Evolutionary conservation across 2,113 vertebrate genomes (phyloP).

Genomic region (Chionodraco myersi): DNA sequence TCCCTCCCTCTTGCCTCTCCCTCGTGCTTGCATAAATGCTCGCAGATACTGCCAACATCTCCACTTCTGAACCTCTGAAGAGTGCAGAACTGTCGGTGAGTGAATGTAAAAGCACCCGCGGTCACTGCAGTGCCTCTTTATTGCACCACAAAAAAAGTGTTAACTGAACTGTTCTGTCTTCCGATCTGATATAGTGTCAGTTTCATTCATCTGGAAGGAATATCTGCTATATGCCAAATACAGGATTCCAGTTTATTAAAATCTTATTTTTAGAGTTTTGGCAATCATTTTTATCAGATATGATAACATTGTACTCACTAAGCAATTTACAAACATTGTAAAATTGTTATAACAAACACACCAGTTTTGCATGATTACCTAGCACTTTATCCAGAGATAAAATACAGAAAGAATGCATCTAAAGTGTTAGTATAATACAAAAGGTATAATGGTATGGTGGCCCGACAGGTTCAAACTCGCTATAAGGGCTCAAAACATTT

Average conservation of each 20-base stretch:
- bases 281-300: not conserved
- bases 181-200: not conserved
- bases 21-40: slow-evolving; percentile 48
- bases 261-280: not conserved
- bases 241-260: not conserved
- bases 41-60: slow-evolving; percentile 44
- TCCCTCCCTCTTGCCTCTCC: slow-evolving; percentile 46
- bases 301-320: not conserved
- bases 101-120: slow-evolving; percentile 34
- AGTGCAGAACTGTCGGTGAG: slow-evolving; percentile 37
- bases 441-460: too few species aligned
- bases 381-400: not conserved
- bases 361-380: not conserved
- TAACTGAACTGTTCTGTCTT: slow-evolving; percentile 13
- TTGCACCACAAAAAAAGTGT: slow-evolving; percentile 8
- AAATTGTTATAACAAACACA: too few species aligned
- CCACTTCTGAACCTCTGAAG: slow-evolving; percentile 57
- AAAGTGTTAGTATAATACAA: not conserved
- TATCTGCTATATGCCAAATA: not conserved
- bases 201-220: slow-evolving; percentile 30
- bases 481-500: too few species aligned
- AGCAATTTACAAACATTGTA: not conserved
- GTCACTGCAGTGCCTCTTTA: slow-evolving; percentile 24
- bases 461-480: too few species aligned
- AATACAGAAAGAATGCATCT: not conserved